A percentile compares a stretch with the other conserved stretches of the same genome.
Evolutionary conservation across 1,140 invertebrate genomes (phyloP).

Genomic region (Drosophila hydei): DNA sequence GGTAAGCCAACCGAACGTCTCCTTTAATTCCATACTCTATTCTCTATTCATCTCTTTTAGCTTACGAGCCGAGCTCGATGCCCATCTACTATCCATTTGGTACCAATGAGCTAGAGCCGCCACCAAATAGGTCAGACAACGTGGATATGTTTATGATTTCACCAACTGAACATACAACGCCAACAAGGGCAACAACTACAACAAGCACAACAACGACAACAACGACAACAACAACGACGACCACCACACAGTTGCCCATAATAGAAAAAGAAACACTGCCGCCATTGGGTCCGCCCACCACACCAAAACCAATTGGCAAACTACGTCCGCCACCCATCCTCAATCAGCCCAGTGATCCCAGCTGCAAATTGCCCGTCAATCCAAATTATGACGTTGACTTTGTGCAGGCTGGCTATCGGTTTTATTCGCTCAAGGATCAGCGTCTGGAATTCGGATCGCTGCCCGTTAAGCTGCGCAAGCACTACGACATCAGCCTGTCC

Average conservation of each 20-base stretch:
- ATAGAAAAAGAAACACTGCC: conserved; percentile 17
- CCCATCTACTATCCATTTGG: conserved; percentile 68
- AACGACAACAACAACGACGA: conserved; percentile 12
- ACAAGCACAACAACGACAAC: conserved; percentile 39
- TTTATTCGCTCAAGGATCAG: conserved; percentile 88
- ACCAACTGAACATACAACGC: conserved; percentile 15
- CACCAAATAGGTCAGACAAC: conserved; percentile 34
- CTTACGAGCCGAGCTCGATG: conserved; percentile 61
- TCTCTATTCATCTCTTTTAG: conserved; percentile 17
- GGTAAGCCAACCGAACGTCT: conserved; percentile 47
- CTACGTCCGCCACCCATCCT: conserved; percentile 50
- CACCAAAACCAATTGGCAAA: conserved; percentile 39
- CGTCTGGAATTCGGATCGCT: conserved; percentile 89
- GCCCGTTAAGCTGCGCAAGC: conserved; percentile 86
- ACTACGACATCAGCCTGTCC: conserved; percentile 91
- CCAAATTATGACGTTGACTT: conserved; percentile 79
- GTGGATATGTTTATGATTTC: conserved; percentile 17
- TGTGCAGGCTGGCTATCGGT: conserved; percentile 74
- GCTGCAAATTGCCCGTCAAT: conserved; percentile 85
- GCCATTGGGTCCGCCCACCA: conserved; percentile 33
- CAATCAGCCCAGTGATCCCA: conserved; percentile 64
- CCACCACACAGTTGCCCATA: conserved; percentile 13
- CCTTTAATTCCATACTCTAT: not conserved
- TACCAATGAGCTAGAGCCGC: conserved; percentile 56
- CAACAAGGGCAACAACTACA: conserved; percentile 51